Evolutionary conservation across 2,113 vertebrate species (phyloP).

Genomic region (Cnemophilus loriae): DNA sequence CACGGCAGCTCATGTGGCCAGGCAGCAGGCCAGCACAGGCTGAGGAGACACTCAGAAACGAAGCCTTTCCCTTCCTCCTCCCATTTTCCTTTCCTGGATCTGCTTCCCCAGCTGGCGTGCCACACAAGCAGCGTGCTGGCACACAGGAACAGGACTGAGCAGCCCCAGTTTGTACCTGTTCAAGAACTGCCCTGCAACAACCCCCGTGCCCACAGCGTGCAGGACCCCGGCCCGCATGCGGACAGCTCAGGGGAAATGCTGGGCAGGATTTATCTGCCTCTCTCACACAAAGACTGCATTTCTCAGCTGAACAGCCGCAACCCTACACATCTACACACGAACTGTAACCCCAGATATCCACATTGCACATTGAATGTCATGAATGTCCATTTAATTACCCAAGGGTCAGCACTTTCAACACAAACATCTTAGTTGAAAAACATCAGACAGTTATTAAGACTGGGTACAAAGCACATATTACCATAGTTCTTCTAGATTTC

Average conservation of each 20-base stretch:
- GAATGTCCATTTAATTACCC: background rate
- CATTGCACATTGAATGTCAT: background rate
- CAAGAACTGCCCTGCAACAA: background rate
- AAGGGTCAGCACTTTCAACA: background rate
- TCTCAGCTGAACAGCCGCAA: background rate
- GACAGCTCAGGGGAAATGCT: background rate
- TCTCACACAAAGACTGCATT: background rate
- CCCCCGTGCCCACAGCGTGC: fast-evolving
- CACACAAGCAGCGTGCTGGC: background rate
- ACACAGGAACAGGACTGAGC: fast-evolving
- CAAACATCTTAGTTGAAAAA: background rate
- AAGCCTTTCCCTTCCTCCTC: background rate
- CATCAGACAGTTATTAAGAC: background rate
- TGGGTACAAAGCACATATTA: background rate
- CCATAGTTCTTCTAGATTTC: background rate
- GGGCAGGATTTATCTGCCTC: background rate
- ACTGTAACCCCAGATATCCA: background rate
- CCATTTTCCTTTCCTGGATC: background rate
- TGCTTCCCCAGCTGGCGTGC: background rate
- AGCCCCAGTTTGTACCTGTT: background rate
- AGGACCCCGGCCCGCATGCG: fast-evolving
- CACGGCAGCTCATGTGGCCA: background rate
- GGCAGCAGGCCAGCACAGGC: background rate
- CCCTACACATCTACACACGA: background rate
- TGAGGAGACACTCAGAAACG: background rate